Conservation (phyloP, 2,888 invertebrate species). For the Aporophyla lueneburgensis region DNA sequence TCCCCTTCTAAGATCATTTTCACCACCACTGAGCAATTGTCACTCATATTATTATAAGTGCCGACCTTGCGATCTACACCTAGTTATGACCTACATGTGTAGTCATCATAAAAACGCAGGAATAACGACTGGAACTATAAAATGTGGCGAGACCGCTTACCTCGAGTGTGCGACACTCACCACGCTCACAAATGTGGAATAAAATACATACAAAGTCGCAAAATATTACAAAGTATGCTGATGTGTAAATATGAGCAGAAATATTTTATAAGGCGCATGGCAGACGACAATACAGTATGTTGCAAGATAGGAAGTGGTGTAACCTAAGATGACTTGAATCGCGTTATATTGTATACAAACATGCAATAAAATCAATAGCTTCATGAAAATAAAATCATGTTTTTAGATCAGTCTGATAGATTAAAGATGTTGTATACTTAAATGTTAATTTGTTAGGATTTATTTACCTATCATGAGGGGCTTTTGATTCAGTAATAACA, state of each 20-base stretch:
- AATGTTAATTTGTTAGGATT: not conserved
- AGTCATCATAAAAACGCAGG: conserved; percentile 41
- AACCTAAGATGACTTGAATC: not conserved
- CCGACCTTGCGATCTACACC: not conserved
- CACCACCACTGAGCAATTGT: not conserved
- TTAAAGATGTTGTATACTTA: not conserved
- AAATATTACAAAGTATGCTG: conserved; percentile 31
- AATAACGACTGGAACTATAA: conserved; percentile 47
- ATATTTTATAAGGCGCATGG: not conserved
- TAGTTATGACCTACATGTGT: conserved; percentile 5
- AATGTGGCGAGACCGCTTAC: conserved; percentile 39
- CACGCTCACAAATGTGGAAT: conserved; percentile 39
- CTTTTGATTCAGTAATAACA: too few relatives aligned
- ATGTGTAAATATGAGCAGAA: conserved; percentile 6
- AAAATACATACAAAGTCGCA: conserved; percentile 45
- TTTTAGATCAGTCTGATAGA: not conserved
- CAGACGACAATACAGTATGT: not conserved
- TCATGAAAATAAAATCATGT: not conserved
- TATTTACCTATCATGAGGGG: too few relatives aligned
- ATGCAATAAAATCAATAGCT: not conserved
- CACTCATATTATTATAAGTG: conserved; percentile 21
- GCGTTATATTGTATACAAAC: not conserved
- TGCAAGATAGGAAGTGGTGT: not conserved
- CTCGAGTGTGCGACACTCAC: conserved; percentile 25
- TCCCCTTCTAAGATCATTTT: not conserved